phyloP scores from a whole-genome alignment of 2,888 invertebrate species.

The Pollenia labialis region DNA sequence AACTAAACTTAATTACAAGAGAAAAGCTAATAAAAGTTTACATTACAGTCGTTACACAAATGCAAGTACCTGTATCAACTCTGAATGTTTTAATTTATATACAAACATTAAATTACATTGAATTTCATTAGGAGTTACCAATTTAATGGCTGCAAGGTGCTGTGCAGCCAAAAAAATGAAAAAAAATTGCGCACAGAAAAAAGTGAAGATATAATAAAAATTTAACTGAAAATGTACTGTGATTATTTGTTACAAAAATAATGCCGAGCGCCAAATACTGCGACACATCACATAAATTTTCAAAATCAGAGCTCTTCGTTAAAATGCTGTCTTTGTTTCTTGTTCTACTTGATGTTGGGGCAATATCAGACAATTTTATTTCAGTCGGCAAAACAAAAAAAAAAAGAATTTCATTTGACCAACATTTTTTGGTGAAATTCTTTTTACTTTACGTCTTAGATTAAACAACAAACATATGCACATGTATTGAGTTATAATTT shows the following conservation, averaged over 20 bases:
- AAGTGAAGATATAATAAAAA: constrained; percentile 34
- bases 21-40: constrained; percentile 53
- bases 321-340: constrained; percentile 46
- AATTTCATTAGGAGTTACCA: constrained; percentile 52
- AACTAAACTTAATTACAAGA: constrained; percentile 40
- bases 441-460: not conserved
- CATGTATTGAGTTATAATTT: constrained; percentile 25
- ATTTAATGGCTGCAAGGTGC: constrained; percentile 36
- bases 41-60: constrained; percentile 26
- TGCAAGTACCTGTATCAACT: constrained; percentile 6
- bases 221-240: constrained; percentile 41
- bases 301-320: constrained; percentile 60
- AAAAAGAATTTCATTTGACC: constrained; percentile 34
- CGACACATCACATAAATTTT: constrained; percentile 82
- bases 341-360: constrained; percentile 36
- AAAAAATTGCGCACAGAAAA: not conserved
- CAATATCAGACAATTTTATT: constrained; percentile 44
- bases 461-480: not conserved
- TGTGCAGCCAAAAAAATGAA: constrained; percentile 6
- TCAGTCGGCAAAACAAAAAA: not conserved
- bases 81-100: constrained; percentile 40
- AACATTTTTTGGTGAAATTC: constrained; percentile 39
- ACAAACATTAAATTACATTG: constrained; percentile 51
- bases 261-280: constrained; percentile 81
- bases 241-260: constrained; percentile 75